Evolutionary conservation across 2,888 invertebrate species (phyloP), one percentile per base, ranked within the genome.

Genomic region (Monochamus alternatus): DNA sequence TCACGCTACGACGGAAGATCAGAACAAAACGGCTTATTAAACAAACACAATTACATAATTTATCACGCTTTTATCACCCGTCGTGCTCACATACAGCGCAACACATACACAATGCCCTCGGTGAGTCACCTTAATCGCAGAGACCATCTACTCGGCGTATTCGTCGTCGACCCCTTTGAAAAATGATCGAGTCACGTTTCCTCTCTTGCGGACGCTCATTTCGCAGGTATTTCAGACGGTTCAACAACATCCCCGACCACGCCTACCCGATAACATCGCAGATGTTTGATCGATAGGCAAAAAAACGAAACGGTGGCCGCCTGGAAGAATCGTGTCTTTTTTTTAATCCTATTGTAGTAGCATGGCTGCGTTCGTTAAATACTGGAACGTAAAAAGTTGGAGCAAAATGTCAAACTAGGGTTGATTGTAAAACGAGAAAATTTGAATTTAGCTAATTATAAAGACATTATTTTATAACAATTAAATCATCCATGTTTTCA

Each of bases 191-290:
- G 71, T 71, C 71, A 71, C 71, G 69, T 71, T 71, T 63, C 71
- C 71, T 71, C 38, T 63, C 32, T 70, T 47, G 60, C 60, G 69
- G 63, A 63, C 44, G 60, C 59, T 71, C 71, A 43, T 71, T 71
- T 62, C 52, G 38, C 52, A 70, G 70, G 71, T 71, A 71, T 63
- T 63, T 62, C 71, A 65, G 64, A 67, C 60, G 52, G 70, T 75
- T 76, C 76, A 76, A 76, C 76, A 76, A 76, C 76, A 73, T 76
- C 70, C 67, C 52, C 30, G 70, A 55, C 70, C 70, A 71, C 76
- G 73, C 76, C 76, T 31, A 32, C 47, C 10, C 52, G 63, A 71
- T 71, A 44, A 63, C 38, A 63, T 71, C 63, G 63, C 63, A 63
- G 62, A 51, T 38, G 63, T 71, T 71, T 71, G 63, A 63, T 63